These are phyloP conservation scores for Porites lobata DNA, from an alignment of 92 coral and sea anemone species.

Conservation along the genomic window DNA sequence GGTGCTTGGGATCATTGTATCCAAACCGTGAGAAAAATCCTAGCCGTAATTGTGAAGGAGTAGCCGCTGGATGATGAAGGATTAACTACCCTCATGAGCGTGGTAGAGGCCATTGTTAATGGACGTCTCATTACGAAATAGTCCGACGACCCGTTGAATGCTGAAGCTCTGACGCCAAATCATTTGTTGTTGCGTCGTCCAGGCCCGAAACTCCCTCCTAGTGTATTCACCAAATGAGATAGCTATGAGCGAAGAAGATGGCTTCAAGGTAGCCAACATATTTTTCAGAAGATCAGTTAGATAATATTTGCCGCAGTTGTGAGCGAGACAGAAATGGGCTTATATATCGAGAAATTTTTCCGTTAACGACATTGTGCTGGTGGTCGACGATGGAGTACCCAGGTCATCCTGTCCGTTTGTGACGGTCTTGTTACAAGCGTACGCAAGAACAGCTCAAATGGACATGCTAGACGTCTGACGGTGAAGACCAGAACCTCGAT, in stretches of 20 bases:
- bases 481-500: too few species aligned
- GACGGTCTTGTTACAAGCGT: too few species aligned
- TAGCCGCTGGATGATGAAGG: background rate
- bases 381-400: too few species aligned
- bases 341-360: conserved; percentile 14
- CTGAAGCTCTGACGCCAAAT: conserved; percentile 40
- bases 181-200: conserved; percentile 1
- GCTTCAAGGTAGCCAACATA: conserved; percentile 15
- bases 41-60: background rate
- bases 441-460: too few species aligned
- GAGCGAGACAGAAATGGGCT: conserved; percentile 38
- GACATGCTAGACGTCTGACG: too few species aligned
- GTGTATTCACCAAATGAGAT: background rate
- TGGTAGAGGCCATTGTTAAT: background rate
- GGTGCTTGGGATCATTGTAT: conserved; percentile 35
- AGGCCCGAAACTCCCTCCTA: background rate
- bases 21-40: background rate
- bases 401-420: too few species aligned
- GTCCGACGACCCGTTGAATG: conserved; percentile 31
- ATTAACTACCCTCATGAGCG: background rate
- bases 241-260: conserved; percentile 6
- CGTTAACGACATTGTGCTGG: conserved; percentile 25
- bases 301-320: conserved; percentile 42
- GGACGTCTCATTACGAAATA: conserved; percentile 35
- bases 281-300: conserved; percentile 30